A percentile compares a stretch with the other conserved stretches of the same genome.
Evolutionary conservation across 2,797 vertebrate species (phyloP).

Genomic region (Hoplostethus mediterraneus): DNA sequence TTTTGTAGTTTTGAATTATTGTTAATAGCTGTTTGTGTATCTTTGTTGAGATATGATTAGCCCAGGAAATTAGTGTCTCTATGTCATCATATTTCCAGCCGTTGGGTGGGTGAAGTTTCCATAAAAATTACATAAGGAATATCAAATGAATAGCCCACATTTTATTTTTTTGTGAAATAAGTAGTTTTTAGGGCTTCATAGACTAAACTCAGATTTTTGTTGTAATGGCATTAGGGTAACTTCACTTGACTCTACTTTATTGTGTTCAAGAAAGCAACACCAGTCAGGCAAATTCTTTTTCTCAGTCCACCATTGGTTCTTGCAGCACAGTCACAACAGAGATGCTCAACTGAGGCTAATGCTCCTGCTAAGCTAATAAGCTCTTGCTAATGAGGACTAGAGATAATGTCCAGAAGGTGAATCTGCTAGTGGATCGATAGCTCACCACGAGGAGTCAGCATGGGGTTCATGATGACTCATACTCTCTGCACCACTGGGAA

Average conservation of each 20-base stretch:
- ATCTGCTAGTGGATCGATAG: constrained; percentile 77
- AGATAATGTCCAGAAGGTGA: constrained; percentile 80
- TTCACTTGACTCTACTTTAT: constrained; percentile 30
- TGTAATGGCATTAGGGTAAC: constrained; percentile 4
- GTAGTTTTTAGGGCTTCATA: no score
- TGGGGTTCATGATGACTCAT: constrained; percentile 75
- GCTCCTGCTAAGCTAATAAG: constrained; percentile 73
- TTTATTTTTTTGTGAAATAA: no score
- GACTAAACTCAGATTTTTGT: neutral
- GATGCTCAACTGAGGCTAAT: constrained; percentile 27
- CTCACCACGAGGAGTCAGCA: constrained; percentile 73
- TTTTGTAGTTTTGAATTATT: neutral
- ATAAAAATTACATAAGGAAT: no score
- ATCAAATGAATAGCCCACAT: no score
- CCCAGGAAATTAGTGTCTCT: no score
- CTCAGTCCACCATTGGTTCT: constrained; percentile 47
- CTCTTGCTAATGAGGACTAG: constrained; percentile 78
- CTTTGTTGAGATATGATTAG: neutral
- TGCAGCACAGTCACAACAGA: constrained; percentile 48
- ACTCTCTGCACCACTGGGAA: constrained; percentile 58
- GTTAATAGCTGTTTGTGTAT: neutral
- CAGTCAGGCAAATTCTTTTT: constrained; percentile 48
- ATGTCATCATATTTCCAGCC: no score
- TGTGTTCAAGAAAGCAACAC: constrained; percentile 27
- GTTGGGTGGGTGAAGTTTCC: no score